Percentiles rank a stretch among this genome's conserved stretches.
Evolutionary conservation across 2,113 vertebrate genomes (phyloP).

Genomic region (Leptocoma aspasia): DNA sequence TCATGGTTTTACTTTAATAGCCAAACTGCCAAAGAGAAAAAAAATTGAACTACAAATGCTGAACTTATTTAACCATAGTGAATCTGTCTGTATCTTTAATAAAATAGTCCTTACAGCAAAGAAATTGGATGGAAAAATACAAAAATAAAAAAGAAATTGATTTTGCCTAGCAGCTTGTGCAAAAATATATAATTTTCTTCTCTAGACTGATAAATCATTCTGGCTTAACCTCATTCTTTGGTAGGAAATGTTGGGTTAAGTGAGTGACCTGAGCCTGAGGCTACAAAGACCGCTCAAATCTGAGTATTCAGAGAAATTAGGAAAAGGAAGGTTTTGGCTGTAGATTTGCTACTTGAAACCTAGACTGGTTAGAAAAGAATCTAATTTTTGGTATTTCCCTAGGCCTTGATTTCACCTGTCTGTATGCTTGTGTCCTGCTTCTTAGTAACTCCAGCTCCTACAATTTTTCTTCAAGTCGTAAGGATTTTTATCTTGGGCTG

Average conservation of each 20-base stretch:
- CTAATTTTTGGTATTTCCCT: not conserved
- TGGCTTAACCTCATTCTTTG: not conserved
- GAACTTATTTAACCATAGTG: not conserved
- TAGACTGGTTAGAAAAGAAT: not conserved
- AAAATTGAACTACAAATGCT: not conserved
- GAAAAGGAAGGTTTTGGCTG: not conserved
- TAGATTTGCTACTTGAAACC: not conserved
- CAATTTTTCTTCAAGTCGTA: not conserved
- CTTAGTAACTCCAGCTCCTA: not conserved
- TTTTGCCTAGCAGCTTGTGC: not conserved
- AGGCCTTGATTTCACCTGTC: not conserved
- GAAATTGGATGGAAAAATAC: not conserved
- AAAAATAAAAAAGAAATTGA: not conserved
- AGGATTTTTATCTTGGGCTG: not conserved
- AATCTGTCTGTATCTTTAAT: not conserved
- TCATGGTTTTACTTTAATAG: not conserved
- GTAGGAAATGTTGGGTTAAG: accelerated
- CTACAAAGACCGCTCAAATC: not conserved
- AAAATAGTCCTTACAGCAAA: not conserved
- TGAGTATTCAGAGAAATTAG: not conserved
- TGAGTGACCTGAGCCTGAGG: not conserved
- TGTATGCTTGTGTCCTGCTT: not conserved
- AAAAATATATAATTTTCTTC: not conserved
- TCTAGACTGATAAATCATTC: not conserved
- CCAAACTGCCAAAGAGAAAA: not conserved